Conservation (phyloP, 2,888 invertebrate genomes). For the Chelonus formosanus region DNA sequence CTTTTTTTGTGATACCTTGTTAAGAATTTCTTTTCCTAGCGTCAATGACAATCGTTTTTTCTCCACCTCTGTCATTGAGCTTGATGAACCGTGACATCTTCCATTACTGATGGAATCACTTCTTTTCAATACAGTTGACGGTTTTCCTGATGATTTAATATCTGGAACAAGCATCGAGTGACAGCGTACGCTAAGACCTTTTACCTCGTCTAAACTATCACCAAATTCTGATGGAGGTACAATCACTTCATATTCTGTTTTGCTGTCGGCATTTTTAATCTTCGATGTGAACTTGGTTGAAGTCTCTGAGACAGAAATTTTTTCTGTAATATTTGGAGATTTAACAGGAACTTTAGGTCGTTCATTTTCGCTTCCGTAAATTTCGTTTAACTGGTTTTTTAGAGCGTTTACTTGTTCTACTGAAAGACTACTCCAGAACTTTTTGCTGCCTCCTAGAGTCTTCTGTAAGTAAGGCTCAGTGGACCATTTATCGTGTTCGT, state of each 20-base stretch:
- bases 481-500: constrained; percentile 58
- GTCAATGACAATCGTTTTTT: constrained; percentile 78
- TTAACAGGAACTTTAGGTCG: constrained; percentile 37
- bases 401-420: constrained; percentile 84
- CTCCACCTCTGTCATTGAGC: constrained; percentile 72
- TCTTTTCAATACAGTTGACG: constrained; percentile 43
- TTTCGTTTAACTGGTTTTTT: constrained; percentile 82
- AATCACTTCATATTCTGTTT: constrained; percentile 52
- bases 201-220: constrained; percentile 42
- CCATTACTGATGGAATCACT: constrained; percentile 56
- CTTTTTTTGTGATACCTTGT: constrained; percentile 69
- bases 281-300: not conserved
- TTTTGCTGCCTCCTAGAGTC: constrained; percentile 74
- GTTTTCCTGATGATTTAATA: constrained; percentile 33
- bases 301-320: not conserved
- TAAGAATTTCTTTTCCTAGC: constrained; percentile 77
- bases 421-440: constrained; percentile 84
- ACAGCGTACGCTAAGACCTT: constrained; percentile 58
- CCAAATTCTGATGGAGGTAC: constrained; percentile 50
- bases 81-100: constrained; percentile 45
- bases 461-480: constrained; percentile 67
- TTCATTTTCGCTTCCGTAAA: constrained; percentile 74
- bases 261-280: constrained; percentile 2
- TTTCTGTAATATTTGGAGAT: constrained; percentile 26
- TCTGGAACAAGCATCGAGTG: constrained; percentile 58